Evolutionary conservation across 2,113 vertebrate species (phyloP), one percentile per base, ranked within the genome.

Genomic region (Dromiciops gliroides): DNA sequence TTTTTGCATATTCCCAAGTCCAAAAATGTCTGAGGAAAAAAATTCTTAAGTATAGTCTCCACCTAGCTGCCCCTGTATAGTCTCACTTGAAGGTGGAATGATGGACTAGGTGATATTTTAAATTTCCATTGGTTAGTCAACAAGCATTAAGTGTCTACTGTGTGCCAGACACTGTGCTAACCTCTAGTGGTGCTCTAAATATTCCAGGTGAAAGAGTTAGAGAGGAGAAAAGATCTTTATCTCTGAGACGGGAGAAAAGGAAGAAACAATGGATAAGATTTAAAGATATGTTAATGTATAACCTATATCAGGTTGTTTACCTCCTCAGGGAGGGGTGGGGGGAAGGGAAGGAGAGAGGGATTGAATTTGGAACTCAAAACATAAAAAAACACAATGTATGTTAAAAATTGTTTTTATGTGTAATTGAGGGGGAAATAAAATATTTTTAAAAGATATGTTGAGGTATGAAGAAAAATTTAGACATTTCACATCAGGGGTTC

Each of bases 1-100:
- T 94, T 95, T 95, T 50, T 90, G 51, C 44, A 95, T 91, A 92
- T 51, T 83, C 19, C 16, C 16, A 83, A 75, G 37, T 23, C n/a
- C 37, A 23, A 44, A 44, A 44, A 83, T 83, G 37, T 83, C n/a
- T 83, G 37, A 28, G 23, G 23, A 44, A 83, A 67, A 75, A 75
- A n/a, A 16, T n/a, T 83, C 67, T 83, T 44, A 44, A 44, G 16
- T 75, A 83, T n/a, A 83, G 23, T 83, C n/a, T 83, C 19, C n/a
- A n/a, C n/a, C n/a, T n/a, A n/a, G n/a, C n/a, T n/a, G n/a, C n/a
- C n/a, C n/a, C n/a, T n/a, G 16, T 75, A 83, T n/a, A 83, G 23
- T 83, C n/a, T 83, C 19, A 83, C 0, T 83, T 83, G 37, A n/a
- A 75, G 31, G 60, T n/a, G n/a, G 3, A 75, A 44, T 83, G 67